These are phyloP conservation scores for Lanius ludovicianus DNA, from an alignment of 2,113 vertebrate genomes.

Conservation along the genomic window DNA sequence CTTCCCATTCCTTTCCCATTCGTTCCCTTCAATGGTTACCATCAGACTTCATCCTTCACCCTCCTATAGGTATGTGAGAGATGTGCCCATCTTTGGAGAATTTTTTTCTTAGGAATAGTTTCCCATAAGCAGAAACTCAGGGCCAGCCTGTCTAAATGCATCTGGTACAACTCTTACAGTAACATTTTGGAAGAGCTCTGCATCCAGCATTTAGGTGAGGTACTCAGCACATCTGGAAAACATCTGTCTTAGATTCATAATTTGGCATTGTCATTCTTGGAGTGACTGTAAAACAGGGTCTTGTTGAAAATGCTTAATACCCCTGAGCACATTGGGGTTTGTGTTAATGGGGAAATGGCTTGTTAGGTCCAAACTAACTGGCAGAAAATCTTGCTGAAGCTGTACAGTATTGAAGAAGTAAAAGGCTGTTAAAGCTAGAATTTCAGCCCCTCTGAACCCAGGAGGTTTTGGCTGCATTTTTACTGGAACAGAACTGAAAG, in stretches of 20 bases:
- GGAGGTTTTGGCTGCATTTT: background rate
- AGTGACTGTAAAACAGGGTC: background rate
- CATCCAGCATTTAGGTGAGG: background rate
- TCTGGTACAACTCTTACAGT: background rate
- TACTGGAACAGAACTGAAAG: background rate
- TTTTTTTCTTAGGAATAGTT: background rate
- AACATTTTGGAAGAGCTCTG: background rate
- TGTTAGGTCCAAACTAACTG: constrained; percentile 1
- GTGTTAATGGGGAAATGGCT: constrained; percentile 3
- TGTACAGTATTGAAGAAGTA: background rate
- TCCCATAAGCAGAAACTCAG: background rate
- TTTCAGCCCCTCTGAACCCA: background rate
- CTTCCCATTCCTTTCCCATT: background rate
- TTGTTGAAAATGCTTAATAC: background rate
- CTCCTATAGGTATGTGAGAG: background rate
- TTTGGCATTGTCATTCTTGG: background rate
- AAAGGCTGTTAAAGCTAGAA: constrained; percentile 19
- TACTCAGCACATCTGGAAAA: constrained; percentile 7
- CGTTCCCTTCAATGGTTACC: accelerated
- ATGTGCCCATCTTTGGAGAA: background rate
- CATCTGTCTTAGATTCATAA: background rate
- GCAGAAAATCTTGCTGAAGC: constrained; percentile 20
- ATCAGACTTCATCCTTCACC: background rate
- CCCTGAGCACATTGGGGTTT: background rate
- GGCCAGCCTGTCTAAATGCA: background rate